These are phyloP conservation scores for Tipula unca DNA, from an alignment of 2,888 invertebrate genomes.

Conservation along the genomic window DNA sequence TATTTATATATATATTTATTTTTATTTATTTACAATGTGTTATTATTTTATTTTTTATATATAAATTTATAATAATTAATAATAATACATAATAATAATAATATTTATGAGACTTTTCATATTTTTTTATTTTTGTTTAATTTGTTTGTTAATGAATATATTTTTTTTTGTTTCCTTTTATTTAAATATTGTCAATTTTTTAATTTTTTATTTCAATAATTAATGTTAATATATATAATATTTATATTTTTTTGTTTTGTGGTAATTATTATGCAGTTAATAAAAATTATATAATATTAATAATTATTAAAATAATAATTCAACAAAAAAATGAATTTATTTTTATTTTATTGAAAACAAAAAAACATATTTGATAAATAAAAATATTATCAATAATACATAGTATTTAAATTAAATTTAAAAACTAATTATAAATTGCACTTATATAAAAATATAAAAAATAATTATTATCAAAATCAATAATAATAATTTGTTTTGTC, in stretches of 20 bases:
- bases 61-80: slow-evolving; percentile 14
- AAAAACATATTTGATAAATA: not conserved
- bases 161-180: not conserved
- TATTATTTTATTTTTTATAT: not conserved
- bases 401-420: not conserved
- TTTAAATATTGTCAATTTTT: not conserved
- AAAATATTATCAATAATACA: not conserved
- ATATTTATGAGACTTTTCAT: not conserved
- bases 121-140: not conserved
- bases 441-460: slow-evolving; percentile 8
- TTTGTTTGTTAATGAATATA: not conserved
- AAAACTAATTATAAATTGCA: slow-evolving; percentile 14
- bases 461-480: not conserved
- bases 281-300: not conserved
- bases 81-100: slow-evolving; percentile 1
- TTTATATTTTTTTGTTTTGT: not conserved
- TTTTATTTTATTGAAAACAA: not conserved
- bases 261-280: not conserved
- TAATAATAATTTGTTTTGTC: not conserved
- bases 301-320: not conserved
- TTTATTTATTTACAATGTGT: not conserved
- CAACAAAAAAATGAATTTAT: not conserved
- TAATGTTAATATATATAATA: too few relatives aligned
- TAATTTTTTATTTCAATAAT: not conserved
- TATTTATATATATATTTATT: not conserved